Percentiles rank a stretch among this genome's conserved stretches.
Conservation (phyloP, 2,113 vertebrate genomes). For the Empidonax traillii region DNA sequence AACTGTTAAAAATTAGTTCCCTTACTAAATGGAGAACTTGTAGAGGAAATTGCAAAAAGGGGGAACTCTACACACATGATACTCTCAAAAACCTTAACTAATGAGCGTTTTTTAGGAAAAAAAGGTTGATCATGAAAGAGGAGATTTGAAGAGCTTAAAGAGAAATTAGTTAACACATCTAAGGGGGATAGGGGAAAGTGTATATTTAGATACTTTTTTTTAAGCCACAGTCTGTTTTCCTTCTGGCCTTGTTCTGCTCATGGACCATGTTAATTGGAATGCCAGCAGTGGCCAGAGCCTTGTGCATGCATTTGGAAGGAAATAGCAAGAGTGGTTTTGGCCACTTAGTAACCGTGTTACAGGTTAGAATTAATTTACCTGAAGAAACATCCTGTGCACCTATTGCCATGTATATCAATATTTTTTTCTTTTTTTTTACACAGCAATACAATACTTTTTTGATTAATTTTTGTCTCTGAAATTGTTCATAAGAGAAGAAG, state of each 20-base stretch:
- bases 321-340: background rate
- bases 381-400: background rate
- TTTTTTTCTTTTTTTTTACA: background rate
- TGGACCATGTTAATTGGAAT: background rate
- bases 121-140: background rate
- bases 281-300: background rate
- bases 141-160: background rate
- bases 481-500: background rate
- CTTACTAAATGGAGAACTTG: background rate
- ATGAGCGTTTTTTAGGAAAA: background rate
- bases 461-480: background rate
- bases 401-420: background rate
- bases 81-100: background rate
- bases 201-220: background rate
- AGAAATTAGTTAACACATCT: background rate
- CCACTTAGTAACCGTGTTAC: background rate
- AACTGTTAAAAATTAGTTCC: background rate
- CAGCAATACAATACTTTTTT: background rate
- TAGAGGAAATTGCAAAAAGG: background rate
- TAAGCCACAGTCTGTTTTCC: background rate
- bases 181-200: fast-evolving
- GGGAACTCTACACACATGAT: background rate
- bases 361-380: background rate
- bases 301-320: background rate
- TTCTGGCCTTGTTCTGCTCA: background rate